These are phyloP conservation scores for Artibeus lituratus DNA, from an alignment of 2,797 vertebrate species.

Conservation along the genomic window DNA sequence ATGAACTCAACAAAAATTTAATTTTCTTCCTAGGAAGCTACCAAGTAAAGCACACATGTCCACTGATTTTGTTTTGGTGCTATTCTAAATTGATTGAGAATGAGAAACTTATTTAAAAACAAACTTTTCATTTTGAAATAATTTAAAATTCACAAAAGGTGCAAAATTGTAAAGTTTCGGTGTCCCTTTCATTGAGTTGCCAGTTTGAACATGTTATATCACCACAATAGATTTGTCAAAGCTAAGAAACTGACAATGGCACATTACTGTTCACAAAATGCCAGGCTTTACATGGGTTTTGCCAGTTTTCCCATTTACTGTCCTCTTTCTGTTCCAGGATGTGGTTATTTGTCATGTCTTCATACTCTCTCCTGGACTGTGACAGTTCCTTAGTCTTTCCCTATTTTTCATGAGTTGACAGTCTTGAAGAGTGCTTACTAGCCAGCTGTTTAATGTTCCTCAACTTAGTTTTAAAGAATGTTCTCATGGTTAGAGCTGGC, in stretches of 20 bases:
- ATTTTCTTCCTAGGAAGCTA: neutral
- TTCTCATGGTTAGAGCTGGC: neutral
- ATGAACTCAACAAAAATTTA: neutral
- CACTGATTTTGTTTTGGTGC: neutral
- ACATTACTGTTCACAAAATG: neutral
- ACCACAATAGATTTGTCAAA: neutral
- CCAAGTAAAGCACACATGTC: neutral
- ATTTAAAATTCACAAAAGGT: slow-evolving; percentile 25
- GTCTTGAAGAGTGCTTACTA: neutral
- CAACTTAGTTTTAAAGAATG: neutral
- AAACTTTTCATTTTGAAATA: neutral
- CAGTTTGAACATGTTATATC: neutral
- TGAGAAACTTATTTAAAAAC: neutral
- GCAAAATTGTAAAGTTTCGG: neutral
- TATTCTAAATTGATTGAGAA: neutral
- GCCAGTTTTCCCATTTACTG: neutral
- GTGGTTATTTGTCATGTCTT: neutral
- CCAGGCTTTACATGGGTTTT: neutral
- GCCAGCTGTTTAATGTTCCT: neutral
- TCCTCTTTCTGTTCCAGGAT: neutral
- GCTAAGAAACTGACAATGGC: neutral
- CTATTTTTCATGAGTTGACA: neutral
- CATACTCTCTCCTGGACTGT: neutral
- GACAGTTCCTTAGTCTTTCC: neutral
- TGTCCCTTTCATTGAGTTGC: neutral